These are phyloP conservation scores for Eupithecia subfuscata DNA, from an alignment of 2,888 invertebrate genomes.

Conservation along the genomic window DNA sequence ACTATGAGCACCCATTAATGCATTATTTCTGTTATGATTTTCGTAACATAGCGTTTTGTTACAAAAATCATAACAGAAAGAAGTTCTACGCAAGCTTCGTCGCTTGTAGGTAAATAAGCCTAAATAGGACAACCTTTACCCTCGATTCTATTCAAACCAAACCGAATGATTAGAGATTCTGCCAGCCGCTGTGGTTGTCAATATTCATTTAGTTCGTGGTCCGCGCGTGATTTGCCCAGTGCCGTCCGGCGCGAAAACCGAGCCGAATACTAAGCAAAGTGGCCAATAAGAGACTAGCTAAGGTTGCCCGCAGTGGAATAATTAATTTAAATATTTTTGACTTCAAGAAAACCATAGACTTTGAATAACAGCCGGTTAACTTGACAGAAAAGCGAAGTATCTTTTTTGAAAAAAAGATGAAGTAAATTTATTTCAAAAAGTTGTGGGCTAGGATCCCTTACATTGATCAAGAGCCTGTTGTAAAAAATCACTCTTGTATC, in stretches of 20 bases:
- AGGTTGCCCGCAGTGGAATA: background rate
- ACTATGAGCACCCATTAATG: background rate
- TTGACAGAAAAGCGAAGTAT: no score
- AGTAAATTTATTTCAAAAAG: no score
- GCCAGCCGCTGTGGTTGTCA: slow-evolving; percentile 76
- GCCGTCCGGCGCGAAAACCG: slow-evolving; percentile 52
- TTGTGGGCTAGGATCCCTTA: background rate
- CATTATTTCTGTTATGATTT: background rate
- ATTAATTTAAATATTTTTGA: slow-evolving; percentile 4
- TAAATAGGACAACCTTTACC: background rate
- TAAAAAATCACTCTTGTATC: background rate
- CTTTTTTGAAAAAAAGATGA: no score
- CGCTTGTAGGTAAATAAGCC: background rate
- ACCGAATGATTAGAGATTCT: slow-evolving; percentile 75
- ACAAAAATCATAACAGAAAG: no score
- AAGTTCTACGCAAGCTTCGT: no score
- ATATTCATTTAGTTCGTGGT: slow-evolving; percentile 74
- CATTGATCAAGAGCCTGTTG: background rate
- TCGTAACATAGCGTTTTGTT: background rate
- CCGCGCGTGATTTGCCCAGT: slow-evolving; percentile 72
- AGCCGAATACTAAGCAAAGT: slow-evolving; percentile 60
- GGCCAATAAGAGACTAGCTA: background rate
- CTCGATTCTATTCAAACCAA: slow-evolving; percentile 2
- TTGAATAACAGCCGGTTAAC: background rate
- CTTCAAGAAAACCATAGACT: background rate